Evolutionary conservation across 2,797 vertebrate genomes (phyloP).

Genomic region (Typhlichthys subterraneus): DNA sequence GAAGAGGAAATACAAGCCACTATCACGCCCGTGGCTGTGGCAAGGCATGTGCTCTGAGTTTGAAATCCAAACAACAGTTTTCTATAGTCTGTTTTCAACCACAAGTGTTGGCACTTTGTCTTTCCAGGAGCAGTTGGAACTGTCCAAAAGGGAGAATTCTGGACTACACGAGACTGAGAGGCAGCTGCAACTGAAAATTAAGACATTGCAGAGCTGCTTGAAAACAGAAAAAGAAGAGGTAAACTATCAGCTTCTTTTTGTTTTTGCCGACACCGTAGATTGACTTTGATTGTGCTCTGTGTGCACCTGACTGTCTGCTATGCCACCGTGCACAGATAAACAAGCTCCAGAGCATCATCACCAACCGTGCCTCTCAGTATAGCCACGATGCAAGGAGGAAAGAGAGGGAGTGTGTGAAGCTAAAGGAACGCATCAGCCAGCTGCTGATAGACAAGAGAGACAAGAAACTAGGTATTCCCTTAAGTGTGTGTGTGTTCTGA

Average conservation of each 20-base stretch:
- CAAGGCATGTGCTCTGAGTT: too few species aligned
- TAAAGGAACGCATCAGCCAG: constrained; percentile 93
- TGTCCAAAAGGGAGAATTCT: constrained; percentile 88
- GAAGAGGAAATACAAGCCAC: too few species aligned
- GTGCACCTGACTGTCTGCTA: neutral
- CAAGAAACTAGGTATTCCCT: constrained; percentile 84
- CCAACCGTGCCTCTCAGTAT: constrained; percentile 93
- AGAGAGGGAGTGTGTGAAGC: constrained; percentile 90
- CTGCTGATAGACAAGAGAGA: constrained; percentile 93
- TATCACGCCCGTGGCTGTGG: neutral
- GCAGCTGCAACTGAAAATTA: constrained; percentile 91
- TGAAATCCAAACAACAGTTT: too few species aligned
- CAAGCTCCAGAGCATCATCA: constrained; percentile 92
- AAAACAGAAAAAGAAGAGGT: constrained; percentile 98
- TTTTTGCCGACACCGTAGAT: neutral
- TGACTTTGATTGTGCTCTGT: neutral
- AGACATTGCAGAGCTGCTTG: constrained; percentile 90
- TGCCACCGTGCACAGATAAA: constrained; percentile 81
- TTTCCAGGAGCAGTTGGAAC: constrained; percentile 90
- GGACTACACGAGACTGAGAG: constrained; percentile 91
- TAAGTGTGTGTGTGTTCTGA: too few species aligned
- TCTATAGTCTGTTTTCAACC: too few species aligned
- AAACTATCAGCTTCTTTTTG: constrained; percentile 9
- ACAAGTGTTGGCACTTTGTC: constrained; percentile 6
- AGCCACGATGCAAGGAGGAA: constrained; percentile 96